A percentile compares a stretch with the other conserved stretches of the same genome.
These are phyloP conservation scores for Manacus vitellinus DNA, from an alignment of 2,113 vertebrate species.

Conservation along the genomic window DNA sequence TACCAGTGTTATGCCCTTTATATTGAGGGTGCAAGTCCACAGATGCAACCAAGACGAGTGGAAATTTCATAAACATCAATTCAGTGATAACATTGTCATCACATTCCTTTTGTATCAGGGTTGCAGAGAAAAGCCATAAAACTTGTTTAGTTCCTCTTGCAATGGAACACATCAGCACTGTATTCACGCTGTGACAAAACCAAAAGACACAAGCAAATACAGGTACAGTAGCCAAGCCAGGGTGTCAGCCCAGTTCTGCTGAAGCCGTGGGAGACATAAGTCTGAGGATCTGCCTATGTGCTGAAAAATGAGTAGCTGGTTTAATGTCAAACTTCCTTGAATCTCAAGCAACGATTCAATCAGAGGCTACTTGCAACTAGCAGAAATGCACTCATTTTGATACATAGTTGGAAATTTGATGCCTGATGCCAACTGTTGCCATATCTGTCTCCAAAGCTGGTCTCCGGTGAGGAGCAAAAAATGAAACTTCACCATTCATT, in stretches of 20 bases:
- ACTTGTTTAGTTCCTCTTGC: neutral
- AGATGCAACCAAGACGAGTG: neutral
- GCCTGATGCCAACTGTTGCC: neutral
- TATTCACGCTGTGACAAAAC: neutral
- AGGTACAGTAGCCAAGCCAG: neutral
- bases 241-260: neutral
- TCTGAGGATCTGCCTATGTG: neutral
- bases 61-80: neutral
- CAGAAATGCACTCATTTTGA: neutral
- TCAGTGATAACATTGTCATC: neutral
- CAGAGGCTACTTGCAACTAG: neutral
- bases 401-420: neutral
- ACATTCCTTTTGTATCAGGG: neutral
- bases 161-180: neutral
- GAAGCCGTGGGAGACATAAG: neutral
- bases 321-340: neutral
- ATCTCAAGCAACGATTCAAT: neutral
- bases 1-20: neutral
- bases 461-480: neutral
- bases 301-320: neutral
- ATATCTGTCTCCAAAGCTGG: neutral
- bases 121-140: neutral
- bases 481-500: neutral
- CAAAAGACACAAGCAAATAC: neutral
- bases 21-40: neutral